Conservation (phyloP, 2,888 invertebrate genomes). For the Carcina quercana region DNA sequence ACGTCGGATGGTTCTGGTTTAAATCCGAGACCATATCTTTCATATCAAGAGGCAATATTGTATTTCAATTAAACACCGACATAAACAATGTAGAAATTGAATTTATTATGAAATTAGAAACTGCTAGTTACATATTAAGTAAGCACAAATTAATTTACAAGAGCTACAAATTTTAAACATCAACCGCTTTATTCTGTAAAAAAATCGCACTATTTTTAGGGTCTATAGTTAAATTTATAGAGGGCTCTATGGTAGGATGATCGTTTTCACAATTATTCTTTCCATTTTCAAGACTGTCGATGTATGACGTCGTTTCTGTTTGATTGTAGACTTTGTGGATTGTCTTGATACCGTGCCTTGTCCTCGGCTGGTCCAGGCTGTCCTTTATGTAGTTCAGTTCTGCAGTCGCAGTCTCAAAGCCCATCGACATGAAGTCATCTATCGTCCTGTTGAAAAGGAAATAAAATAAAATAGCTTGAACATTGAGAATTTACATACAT, state of each 20-base stretch:
- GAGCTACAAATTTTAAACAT: conserved; percentile 13
- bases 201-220: conserved; percentile 22
- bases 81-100: neutral
- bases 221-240: conserved; percentile 32
- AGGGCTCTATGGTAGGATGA: conserved; percentile 33
- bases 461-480: too few species aligned
- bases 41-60: neutral
- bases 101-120: neutral
- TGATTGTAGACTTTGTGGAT: too few species aligned
- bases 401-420: conserved; percentile 14
- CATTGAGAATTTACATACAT: too few species aligned
- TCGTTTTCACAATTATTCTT: too few species aligned
- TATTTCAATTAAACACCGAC: neutral
- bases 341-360: too few species aligned
- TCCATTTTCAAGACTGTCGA: too few species aligned
- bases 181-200: conserved; percentile 22
- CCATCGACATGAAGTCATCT: conserved; percentile 23
- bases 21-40: too few species aligned
- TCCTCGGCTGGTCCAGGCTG: too few species aligned
- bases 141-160: neutral
- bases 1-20: too few species aligned
- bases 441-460: conserved; percentile 22
- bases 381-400: too few species aligned
- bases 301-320: too few species aligned
- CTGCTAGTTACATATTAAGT: neutral